These are phyloP conservation scores for Apotomis turbidana DNA, from an alignment of 2,888 invertebrate genomes.

Conservation along the genomic window DNA sequence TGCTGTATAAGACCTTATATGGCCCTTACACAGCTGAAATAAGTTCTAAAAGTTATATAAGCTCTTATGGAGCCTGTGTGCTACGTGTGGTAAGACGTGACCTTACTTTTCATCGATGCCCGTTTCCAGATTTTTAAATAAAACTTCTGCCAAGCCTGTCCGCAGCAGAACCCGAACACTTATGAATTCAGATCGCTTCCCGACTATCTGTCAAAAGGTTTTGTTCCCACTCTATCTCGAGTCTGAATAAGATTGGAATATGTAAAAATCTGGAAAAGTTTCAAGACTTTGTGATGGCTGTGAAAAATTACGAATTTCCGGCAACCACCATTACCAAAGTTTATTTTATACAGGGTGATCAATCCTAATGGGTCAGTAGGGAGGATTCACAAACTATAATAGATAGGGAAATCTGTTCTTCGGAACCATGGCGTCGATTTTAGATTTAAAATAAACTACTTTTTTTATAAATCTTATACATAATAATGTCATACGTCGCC, in stretches of 20 bases:
- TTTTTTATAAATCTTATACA: no score
- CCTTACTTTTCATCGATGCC: conserved; percentile 14
- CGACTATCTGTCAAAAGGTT: conserved; percentile 36
- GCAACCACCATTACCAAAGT: background rate
- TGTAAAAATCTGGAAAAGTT: conserved; percentile 19
- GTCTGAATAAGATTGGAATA: conserved; percentile 25
- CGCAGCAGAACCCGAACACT: conserved; percentile 23
- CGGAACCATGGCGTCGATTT: no score
- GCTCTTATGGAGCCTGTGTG: no score
- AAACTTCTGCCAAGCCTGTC: conserved; percentile 20
- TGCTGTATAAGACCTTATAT: no score
- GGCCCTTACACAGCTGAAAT: no score
- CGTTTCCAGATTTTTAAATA: conserved; percentile 20
- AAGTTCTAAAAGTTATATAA: no score
- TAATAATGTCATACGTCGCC: no score
- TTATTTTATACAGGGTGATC: no score
- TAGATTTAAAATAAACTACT: no score
- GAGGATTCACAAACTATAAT: no score
- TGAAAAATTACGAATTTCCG: conserved; percentile 7
- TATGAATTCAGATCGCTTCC: conserved; percentile 30
- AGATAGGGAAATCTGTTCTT: no score
- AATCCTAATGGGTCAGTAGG: no score
- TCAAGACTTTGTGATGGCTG: conserved; percentile 4
- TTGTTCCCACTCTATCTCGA: conserved; percentile 19
- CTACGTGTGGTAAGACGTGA: background rate